These are phyloP conservation scores for Nomada fabriciana DNA, from an alignment of 2,888 invertebrate genomes.

Conservation along the genomic window DNA sequence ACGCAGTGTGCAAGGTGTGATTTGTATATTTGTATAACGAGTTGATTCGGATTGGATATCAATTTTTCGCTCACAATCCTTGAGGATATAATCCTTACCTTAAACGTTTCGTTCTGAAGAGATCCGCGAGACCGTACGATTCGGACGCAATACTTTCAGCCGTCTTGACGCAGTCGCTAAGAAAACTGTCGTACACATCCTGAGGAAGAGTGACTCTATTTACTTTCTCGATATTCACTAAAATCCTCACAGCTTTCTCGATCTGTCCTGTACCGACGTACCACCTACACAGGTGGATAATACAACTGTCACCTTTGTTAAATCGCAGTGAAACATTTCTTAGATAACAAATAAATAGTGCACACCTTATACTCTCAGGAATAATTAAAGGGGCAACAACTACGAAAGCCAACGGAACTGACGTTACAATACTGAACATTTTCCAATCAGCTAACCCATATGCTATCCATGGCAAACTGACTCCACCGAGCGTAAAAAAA, in stretches of 20 bases:
- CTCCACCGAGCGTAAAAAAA: conserved; percentile 85
- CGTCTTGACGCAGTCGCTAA: conserved; percentile 28
- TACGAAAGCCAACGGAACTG: conserved; percentile 24
- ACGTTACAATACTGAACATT: conserved; percentile 17
- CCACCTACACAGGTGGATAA: conserved; percentile 21
- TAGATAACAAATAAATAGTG: too few relatives aligned
- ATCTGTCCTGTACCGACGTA: conserved; percentile 38
- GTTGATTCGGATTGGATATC: too few relatives aligned
- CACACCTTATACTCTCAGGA: conserved; percentile 55
- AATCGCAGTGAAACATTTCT: not conserved
- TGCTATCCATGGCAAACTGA: conserved; percentile 85
- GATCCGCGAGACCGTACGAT: conserved; percentile 1
- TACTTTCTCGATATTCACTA: conserved; percentile 33
- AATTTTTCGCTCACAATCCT: not conserved
- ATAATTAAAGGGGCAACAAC: conserved; percentile 14
- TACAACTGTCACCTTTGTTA: not conserved
- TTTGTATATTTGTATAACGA: too few relatives aligned
- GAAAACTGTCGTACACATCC: conserved; percentile 30
- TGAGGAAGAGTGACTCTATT: conserved; percentile 13
- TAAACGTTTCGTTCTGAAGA: conserved; percentile 47
- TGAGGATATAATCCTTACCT: conserved; percentile 20
- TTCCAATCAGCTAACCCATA: conserved; percentile 69
- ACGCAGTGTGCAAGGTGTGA: too few relatives aligned
- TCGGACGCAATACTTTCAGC: not conserved
- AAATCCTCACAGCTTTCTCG: conserved; percentile 28